Evolutionary conservation across 2,888 invertebrate species (phyloP).

Genomic region (Eumacrocentrus americanus): DNA sequence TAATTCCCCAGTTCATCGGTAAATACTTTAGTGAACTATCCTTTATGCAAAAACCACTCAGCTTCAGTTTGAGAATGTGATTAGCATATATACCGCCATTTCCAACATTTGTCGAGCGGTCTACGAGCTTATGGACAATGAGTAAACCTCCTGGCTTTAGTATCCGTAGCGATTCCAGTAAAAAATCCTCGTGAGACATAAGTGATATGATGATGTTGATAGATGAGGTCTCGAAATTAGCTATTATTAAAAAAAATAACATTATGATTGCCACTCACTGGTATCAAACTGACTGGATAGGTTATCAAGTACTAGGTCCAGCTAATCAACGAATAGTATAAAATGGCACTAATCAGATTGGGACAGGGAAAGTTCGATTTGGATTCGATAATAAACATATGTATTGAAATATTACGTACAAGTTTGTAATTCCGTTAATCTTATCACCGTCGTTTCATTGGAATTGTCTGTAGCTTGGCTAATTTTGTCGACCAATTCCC

Average conservation of each 20-base stretch:
- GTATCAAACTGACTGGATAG: not conserved
- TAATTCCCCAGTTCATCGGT: slow-evolving; percentile 26
- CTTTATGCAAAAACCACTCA: slow-evolving; percentile 69
- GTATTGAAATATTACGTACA: slow-evolving; percentile 20
- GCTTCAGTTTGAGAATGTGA: slow-evolving; percentile 64
- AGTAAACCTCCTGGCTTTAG: slow-evolving; percentile 71
- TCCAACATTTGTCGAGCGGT: slow-evolving; percentile 39
- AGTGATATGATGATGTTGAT: slow-evolving; percentile 68
- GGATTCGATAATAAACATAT: not conserved
- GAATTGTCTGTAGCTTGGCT: slow-evolving; percentile 27
- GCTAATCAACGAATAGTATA: not conserved
- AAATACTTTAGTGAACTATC: slow-evolving; percentile 27
- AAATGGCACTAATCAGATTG: not conserved
- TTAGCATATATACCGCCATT: slow-evolving; percentile 45
- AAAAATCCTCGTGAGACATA: slow-evolving; percentile 59
- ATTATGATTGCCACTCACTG: not conserved
- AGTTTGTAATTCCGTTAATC: slow-evolving; percentile 28
- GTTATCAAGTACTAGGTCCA: not conserved
- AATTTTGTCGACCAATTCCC: slow-evolving; percentile 32
- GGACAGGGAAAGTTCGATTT: not conserved
- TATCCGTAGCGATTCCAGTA: slow-evolving; percentile 67
- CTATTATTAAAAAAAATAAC: slow-evolving; percentile 55
- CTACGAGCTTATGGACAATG: slow-evolving; percentile 63
- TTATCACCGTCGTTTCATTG: slow-evolving; percentile 26
- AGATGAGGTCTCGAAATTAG: slow-evolving; percentile 66